These are phyloP conservation scores for Speoplatyrhinus poulsoni DNA, from an alignment of 2,113 vertebrate genomes.

Conservation along the genomic window DNA sequence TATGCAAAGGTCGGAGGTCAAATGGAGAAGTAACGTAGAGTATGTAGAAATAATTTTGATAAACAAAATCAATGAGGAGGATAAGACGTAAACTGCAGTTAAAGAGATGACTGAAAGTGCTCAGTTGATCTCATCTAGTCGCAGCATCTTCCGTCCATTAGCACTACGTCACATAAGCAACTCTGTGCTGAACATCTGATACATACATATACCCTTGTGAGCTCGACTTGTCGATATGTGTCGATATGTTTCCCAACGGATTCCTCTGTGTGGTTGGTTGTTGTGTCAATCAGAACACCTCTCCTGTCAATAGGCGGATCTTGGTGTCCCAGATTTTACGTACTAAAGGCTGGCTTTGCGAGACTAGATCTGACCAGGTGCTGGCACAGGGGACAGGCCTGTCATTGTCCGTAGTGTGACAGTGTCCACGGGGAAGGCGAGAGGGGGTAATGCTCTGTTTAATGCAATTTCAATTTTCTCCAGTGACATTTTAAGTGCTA, in stretches of 20 bases:
- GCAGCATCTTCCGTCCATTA: no score
- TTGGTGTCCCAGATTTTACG: no score
- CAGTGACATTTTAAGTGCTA: slow-evolving; percentile 64
- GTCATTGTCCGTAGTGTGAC: slow-evolving; percentile 39
- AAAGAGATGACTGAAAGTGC: not conserved
- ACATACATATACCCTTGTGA: no score
- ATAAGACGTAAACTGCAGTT: not conserved
- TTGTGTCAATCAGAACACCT: no score
- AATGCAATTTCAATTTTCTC: slow-evolving; percentile 45
- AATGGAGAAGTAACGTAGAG: slow-evolving; percentile 5
- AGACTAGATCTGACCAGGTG: slow-evolving; percentile 1
- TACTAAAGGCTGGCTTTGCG: not conserved
- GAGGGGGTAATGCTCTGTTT: slow-evolving; percentile 26
- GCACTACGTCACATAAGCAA: no score
- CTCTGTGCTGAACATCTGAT: no score
- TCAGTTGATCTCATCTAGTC: not conserved
- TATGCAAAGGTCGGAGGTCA: slow-evolving; percentile 7
- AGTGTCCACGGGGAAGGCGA: slow-evolving; percentile 19
- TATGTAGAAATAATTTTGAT: not conserved
- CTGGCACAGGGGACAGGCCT: slow-evolving; percentile 14
- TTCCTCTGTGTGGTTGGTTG: no score
- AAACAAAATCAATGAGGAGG: not conserved
- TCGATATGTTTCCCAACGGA: no score
- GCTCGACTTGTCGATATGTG: no score
- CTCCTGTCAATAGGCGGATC: no score